Evolutionary conservation across 2,888 invertebrate genomes (phyloP), one percentile per base, ranked within the genome.

Genomic region (Poecilus cupreus): DNA sequence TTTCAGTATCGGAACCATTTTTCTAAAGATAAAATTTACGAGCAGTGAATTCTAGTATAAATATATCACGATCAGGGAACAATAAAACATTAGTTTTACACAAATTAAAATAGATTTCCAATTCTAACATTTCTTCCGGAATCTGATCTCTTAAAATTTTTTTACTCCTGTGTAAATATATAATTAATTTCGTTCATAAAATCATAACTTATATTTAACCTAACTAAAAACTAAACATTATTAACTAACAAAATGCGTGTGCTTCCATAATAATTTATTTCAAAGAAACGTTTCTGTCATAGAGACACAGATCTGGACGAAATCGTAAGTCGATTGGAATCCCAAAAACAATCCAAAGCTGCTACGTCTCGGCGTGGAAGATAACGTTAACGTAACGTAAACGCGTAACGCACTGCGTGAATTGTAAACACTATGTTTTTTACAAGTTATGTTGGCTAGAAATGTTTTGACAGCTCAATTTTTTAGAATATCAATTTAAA

Each of bases 271-370:
- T 32, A 8, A 32, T 32, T 32, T 6, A 5, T 32, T 1, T 32
- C 32, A 3, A 32, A 32, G 32, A 6, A 32, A 6, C 5, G 8
- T 32, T 32, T 32, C 32, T 32, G 5, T 3, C 32, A 32, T 43
- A 77, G 77, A 24, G 77, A 77, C 13, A 22, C 77, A 0, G 64
- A 64, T 5, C 24, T 77, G 37, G 77, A 77, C 2, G 64, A 60
- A 13, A n/a, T 64, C 0, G 64, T 77, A n/a, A 20, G 22, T 24
- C 20, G 22, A 10, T 43, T 77, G 46, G 46, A 77, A 46, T 37
- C 77, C 0, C n/a, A 49, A 49, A 11, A 51, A n/a, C 3, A 24
- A 22, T n/a, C 8, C 13, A 77, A 26, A 64, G 22, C 77, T 4
- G 22, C 39, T 18, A 60, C 60, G 64, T 60, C 77, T 18, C 32